These are phyloP conservation scores for Plumapathes pennacea DNA, from an alignment of 92 coral and sea anemone species.

Conservation along the genomic window DNA sequence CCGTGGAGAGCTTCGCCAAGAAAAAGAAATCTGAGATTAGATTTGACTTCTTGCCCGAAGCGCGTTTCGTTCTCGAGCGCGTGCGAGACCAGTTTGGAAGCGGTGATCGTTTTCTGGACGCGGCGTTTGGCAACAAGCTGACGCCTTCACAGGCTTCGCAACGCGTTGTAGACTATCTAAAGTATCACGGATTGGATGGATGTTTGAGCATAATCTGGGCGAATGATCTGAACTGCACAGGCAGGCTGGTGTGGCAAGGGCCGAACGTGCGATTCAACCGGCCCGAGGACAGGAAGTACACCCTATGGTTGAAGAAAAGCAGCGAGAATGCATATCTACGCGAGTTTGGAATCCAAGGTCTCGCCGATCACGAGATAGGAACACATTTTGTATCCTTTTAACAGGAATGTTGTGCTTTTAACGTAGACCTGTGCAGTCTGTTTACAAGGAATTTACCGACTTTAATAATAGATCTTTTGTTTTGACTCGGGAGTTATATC, in stretches of 20 bases:
- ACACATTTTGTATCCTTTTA: conserved; percentile 99
- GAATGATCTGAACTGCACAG: conserved; percentile 83
- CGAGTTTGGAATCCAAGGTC: conserved; percentile 80
- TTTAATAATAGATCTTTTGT: too few relatives aligned
- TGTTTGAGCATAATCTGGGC: conserved; percentile 84
- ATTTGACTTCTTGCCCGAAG: conserved; percentile 85
- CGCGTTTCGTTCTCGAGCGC: conserved; percentile 76
- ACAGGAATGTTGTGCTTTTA: too few relatives aligned
- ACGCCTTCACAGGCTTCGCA: conserved; percentile 68
- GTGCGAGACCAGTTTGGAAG: conserved; percentile 81
- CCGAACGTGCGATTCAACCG: conserved; percentile 83
- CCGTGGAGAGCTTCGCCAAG: conserved; percentile 56
- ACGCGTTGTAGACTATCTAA: conserved; percentile 69
- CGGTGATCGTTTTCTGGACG: conserved; percentile 82
- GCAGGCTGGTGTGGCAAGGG: conserved; percentile 92
- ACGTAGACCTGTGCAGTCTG: too few relatives aligned
- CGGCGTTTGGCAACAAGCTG: conserved; percentile 80
- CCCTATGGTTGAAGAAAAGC: conserved; percentile 77
- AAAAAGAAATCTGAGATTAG: conserved; percentile 77
- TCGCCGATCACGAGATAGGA: conserved; percentile 98
- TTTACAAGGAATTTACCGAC: too few relatives aligned
- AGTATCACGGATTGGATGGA: conserved; percentile 81
- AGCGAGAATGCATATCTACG: conserved; percentile 83
- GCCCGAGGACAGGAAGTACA: conserved; percentile 88
- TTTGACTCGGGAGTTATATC: too few relatives aligned